phyloP scores from a whole-genome alignment of 2,113 vertebrate genomes.

The Lepisosteus oculatus region DNA sequence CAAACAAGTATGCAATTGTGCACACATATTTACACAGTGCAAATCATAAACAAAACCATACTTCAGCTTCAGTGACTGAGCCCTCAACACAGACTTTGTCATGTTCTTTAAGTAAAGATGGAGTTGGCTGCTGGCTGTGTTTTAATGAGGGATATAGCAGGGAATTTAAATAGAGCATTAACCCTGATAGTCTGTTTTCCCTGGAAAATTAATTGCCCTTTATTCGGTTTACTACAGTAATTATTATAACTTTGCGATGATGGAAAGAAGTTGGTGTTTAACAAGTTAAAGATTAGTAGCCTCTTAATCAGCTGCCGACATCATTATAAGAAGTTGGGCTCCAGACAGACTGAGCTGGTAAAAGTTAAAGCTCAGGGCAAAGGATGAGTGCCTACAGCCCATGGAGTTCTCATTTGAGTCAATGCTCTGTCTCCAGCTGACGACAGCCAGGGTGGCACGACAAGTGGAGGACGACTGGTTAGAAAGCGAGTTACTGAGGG shows the following conservation, averaged over 20 bases:
- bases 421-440: no score
- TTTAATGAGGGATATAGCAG: conserved; percentile 16
- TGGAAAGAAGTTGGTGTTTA: conserved; percentile 19
- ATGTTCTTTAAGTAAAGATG: background rate
- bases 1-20: conserved; percentile 1
- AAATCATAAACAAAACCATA: background rate
- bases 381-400: no score
- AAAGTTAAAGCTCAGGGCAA: conserved; percentile 6
- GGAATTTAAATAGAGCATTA: conserved; percentile 8
- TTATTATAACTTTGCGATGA: background rate
- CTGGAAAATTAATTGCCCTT: conserved; percentile 23
- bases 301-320: no score
- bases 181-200: conserved; percentile 8
- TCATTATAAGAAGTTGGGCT: no score
- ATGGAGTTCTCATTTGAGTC: no score
- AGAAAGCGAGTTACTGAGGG: no score
- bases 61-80: no score
- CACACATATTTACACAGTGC: background rate
- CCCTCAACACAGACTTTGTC: background rate
- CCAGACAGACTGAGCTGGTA: no score
- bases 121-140: conserved; percentile 2
- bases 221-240: conserved; percentile 13
- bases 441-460: no score
- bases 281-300: conserved; percentile 5
- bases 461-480: no score